Base-by-base conservation (phyloP, 2,113 vertebrate species). In the Phyllopteryx taeniolatus region DNA sequence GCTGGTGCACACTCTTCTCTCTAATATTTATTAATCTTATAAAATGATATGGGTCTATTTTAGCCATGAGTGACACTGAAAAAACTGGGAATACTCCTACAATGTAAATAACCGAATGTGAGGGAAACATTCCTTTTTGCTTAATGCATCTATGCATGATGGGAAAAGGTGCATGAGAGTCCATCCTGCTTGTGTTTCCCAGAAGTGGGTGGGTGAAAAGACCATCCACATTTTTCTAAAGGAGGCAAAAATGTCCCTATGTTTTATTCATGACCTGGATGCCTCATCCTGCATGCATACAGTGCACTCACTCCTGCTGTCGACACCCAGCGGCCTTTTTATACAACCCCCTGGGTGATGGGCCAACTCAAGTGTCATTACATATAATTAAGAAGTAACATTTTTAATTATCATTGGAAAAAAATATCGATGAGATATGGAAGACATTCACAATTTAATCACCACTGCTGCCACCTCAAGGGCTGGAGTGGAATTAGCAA, bases 211-310 rank as follows among this genome's bases (percentile, higher is more conserved):
- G 71, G 54, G 27, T 66, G 44, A 66, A 66, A 47, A 47, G 13
- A 9, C 44, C 43, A 15, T 17, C 44, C 43, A 10, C 22, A 31
- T 54, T 31, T 68, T 60, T 60, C 13, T 56, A 74, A 69, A 78
- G 67, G 53, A 75, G 79, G 68, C 67, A 72, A 35, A 79, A 75
- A 74, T 73, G 19, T 47, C 72, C 1, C 19, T 17, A 85, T 85
- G 83, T 83, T 81, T 85, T 79, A 89, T 87, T 86, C 44, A 89
- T 83, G 83, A 79, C n/a, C 62, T 6, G 72, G 17, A 49, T 64
- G 72, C 69, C 71, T 83, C 78, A 76, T 79, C 51, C 63, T 72
- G 72, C 63, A 82, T 82, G 68, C 67, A 42, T 62, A 71, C 20
- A 22, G 68, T 67, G 56, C 83, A 81, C 78, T 68, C 57, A 66